Conservation (phyloP, 2,113 vertebrate genomes). For the Brachionichthys hirsutus region DNA sequence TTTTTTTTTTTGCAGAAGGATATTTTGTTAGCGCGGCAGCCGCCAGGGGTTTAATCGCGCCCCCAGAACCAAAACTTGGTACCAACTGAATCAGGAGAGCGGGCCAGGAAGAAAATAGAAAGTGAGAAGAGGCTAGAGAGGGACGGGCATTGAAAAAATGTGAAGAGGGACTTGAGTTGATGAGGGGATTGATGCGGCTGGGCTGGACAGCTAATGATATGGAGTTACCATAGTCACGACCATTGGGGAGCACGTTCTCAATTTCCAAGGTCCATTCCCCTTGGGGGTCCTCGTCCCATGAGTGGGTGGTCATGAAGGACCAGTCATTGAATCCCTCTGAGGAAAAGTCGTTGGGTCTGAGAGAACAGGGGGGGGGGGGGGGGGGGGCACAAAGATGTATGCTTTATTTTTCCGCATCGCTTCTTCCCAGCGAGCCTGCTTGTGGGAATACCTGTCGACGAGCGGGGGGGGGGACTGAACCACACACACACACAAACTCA, state of each 20-base stretch:
- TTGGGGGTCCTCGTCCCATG: conserved; percentile 91
- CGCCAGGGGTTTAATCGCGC: conserved; percentile 14
- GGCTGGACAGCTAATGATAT: conserved; percentile 21
- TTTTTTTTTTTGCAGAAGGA: too few species aligned
- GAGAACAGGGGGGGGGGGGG: background rate
- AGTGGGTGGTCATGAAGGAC: conserved; percentile 97
- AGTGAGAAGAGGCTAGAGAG: conserved; percentile 22
- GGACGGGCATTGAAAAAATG: conserved; percentile 26
- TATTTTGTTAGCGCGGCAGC: too few species aligned
- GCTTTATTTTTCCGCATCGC: background rate
- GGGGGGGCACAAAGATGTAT: background rate
- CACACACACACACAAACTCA: background rate
- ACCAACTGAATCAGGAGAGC: conserved; percentile 5
- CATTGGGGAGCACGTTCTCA: conserved; percentile 86
- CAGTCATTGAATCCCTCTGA: conserved; percentile 94
- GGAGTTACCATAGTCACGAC: conserved; percentile 85
- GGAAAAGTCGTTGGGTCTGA: conserved; percentile 90
- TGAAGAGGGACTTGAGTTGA: conserved; percentile 4
- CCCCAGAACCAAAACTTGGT: conserved; percentile 4
- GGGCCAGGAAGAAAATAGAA: background rate
- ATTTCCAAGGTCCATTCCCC: conserved; percentile 96
- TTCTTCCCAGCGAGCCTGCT: background rate
- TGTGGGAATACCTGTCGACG: background rate
- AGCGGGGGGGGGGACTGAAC: background rate
- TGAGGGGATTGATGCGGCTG: conserved; percentile 19